These are phyloP conservation scores for Columbina picui DNA, from an alignment of 2,113 vertebrate genomes.

Conservation along the genomic window DNA sequence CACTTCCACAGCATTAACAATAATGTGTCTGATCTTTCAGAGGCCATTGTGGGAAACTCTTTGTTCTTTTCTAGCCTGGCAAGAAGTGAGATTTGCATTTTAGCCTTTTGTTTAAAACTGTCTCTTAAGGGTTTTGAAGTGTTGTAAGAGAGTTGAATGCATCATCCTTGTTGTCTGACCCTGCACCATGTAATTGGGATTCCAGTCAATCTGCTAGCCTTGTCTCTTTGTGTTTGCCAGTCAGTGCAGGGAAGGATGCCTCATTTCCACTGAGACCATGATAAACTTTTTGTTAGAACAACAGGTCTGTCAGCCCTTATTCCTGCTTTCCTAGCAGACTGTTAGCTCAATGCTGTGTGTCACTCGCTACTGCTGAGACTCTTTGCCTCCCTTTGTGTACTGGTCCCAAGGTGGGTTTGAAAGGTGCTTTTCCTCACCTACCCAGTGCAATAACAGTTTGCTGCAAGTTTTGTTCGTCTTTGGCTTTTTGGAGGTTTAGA, in stretches of 20 bases:
- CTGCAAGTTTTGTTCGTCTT: neutral
- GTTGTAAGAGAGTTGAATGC: neutral
- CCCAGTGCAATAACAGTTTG: neutral
- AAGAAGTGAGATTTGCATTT: slow-evolving; percentile 15
- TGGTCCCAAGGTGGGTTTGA: neutral
- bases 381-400: neutral
- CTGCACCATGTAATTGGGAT: neutral
- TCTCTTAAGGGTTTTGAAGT: neutral
- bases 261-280: slow-evolving; percentile 1
- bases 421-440: neutral
- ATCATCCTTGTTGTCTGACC: neutral
- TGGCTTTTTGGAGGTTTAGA: neutral
- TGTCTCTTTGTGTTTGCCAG: slow-evolving; percentile 11
- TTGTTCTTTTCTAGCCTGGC: neutral
- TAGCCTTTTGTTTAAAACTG: neutral
- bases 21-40: neutral
- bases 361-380: neutral
- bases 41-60: neutral
- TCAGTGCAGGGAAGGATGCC: neutral
- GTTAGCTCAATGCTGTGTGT: neutral
- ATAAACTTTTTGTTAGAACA: slow-evolving; percentile 2
- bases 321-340: neutral
- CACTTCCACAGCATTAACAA: slow-evolving; percentile 11
- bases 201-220: neutral
- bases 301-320: neutral